Evolutionary conservation across 2,888 invertebrate species (phyloP), one percentile per base, ranked within the genome.

Genomic region (Eristalinus sepulchralis): DNA sequence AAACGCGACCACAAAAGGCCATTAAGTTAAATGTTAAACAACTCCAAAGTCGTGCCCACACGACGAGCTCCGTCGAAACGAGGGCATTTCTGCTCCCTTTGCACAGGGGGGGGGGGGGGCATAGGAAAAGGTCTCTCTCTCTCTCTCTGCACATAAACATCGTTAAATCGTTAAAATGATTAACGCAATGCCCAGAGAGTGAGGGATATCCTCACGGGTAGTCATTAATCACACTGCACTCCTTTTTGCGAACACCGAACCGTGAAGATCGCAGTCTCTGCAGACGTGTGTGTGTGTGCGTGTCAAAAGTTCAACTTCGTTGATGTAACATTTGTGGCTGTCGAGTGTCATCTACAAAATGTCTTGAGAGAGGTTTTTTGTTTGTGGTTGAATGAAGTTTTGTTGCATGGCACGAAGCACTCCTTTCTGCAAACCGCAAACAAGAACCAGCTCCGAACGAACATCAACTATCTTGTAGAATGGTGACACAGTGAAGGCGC

Each of bases 201-300:
- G 72, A 73, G 62, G 33, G 34, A 78, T 31, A 34, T 63, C 33
- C 73, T 59, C 64, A 73, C 59, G 57, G 53, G 39, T 67, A 67
- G 39, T 59, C 75, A 80, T 83, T 53, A 83, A 80, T 83, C 83
- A 80, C 27, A 27, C 27, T 73, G 63, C 67, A 63, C 67, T 73
- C 60, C 70, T 59, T 17, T 6, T 47, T 17, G 6, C 27, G 27
- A 27, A 27, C 27, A 5, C 10, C 13, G 5, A 0, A 33, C n/a
- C 47, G 20, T 4, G 17, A 47, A n/a, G 31, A 10, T n/a, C 53
- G 55, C 47, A n/a, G 55, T 64, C 27, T 64, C 36, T 27, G 34
- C 13, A 20, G 47, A 53, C 22, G 13, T 5, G n/a, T 22, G 13
- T 5, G n/a, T 39, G 9, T 27, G 27, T 27, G 27, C 27, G 17